phyloP scores from a whole-genome alignment of 2,113 vertebrate species.

The Mustela lutreola region DNA sequence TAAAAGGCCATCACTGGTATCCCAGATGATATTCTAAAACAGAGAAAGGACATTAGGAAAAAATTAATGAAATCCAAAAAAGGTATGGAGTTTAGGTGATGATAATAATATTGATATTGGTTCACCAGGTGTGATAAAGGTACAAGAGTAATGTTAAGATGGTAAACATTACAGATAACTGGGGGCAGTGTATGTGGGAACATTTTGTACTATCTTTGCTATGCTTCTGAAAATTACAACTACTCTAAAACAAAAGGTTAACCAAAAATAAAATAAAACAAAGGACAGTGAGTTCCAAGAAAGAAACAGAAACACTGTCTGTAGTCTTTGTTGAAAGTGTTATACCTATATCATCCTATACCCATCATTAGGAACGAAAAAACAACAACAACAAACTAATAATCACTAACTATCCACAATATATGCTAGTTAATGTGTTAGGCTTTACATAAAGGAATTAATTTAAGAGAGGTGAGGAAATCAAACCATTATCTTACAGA shows the following conservation, averaged over 20 bases:
- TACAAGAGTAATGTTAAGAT: neutral
- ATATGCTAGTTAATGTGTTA: neutral
- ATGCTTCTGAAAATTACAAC: neutral
- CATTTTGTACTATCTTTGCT: neutral
- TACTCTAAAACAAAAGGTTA: slow-evolving; percentile 5
- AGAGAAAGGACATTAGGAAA: neutral
- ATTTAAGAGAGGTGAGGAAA: neutral
- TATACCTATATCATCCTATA: neutral
- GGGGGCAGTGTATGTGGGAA: neutral
- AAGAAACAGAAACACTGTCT: neutral
- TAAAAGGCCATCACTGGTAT: neutral
- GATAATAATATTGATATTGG: neutral
- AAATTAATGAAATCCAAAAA: neutral
- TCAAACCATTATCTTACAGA: neutral
- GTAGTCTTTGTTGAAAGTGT: neutral
- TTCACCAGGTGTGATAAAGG: neutral
- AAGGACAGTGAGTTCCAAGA: neutral
- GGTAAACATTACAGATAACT: neutral
- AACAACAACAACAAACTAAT: neutral
- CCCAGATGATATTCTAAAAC: neutral
- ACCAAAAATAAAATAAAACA: slow-evolving; percentile 28
- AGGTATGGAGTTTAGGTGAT: neutral
- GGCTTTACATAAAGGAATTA: neutral
- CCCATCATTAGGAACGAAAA: neutral
- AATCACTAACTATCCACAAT: neutral